phyloP scores from a whole-genome alignment of 2,113 vertebrate genomes.

The Phyllopteryx taeniolatus region DNA sequence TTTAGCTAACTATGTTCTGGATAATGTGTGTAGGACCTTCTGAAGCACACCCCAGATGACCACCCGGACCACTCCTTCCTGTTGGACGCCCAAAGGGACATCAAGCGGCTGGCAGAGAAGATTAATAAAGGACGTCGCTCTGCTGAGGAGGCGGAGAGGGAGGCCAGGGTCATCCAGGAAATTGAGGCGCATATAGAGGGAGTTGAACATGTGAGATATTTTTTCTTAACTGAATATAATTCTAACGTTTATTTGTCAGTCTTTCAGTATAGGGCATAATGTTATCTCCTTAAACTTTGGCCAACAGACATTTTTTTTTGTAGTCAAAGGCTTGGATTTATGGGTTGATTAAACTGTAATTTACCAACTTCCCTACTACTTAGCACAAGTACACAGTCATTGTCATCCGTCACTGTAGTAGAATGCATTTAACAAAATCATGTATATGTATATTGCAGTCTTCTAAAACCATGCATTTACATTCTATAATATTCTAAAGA shows the following conservation, averaged over 20 bases:
- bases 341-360: neutral
- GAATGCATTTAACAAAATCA: neutral
- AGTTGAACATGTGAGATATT: constrained; percentile 86
- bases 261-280: neutral
- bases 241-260: neutral
- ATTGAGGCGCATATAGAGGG: constrained; percentile 97
- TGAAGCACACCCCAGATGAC: constrained; percentile 94
- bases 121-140: constrained; percentile 96
- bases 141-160: constrained; percentile 91
- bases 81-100: constrained; percentile 89
- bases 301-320: neutral
- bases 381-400: neutral
- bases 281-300: neutral
- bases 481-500: neutral
- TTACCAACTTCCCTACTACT: neutral
- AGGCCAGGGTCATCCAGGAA: constrained; percentile 93
- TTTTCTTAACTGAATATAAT: neutral
- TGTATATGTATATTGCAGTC: neutral
- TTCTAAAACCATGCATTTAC: neutral
- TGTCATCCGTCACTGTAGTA: neutral
- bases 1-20: neutral
- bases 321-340: neutral
- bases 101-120: constrained; percentile 91
- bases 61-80: constrained; percentile 88
- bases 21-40: constrained; percentile 78